A percentile compares a stretch with the other conserved stretches of the same genome.
These are phyloP conservation scores for Mycteria americana DNA, from an alignment of 2,797 vertebrate species.

Conservation along the genomic window DNA sequence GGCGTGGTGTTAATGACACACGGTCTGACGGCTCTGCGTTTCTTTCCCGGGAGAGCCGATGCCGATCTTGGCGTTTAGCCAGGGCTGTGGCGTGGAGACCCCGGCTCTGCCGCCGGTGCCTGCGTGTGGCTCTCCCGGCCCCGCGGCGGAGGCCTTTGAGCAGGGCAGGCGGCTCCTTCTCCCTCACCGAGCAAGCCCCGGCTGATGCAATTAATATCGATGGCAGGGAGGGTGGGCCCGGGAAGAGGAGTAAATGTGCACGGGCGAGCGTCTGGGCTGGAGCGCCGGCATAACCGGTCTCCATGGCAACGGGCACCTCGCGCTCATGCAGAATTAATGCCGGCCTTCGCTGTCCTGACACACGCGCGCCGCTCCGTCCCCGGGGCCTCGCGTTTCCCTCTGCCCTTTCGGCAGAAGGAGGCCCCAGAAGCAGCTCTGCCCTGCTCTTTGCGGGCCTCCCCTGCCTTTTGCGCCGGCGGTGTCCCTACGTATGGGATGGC, in stretches of 20 bases:
- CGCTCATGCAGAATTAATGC: constrained; percentile 85
- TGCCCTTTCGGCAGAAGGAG: not conserved
- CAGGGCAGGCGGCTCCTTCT: not conserved
- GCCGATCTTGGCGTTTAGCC: not conserved
- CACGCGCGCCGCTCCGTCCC: not conserved
- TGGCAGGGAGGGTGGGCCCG: not conserved
- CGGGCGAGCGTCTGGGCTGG: constrained; percentile 66
- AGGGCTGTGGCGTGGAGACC: too few relatives aligned
- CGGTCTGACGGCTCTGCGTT: not conserved
- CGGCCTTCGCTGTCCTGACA: constrained; percentile 70
- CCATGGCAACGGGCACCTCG: constrained; percentile 75
- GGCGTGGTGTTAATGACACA: accelerated
- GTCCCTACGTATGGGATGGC: accelerated
- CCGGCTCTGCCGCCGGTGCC: not conserved
- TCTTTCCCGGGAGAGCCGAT: too few relatives aligned
- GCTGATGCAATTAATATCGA: constrained; percentile 41
- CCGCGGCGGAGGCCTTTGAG: not conserved
- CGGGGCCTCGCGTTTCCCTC: accelerated
- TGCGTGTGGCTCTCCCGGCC: not conserved
- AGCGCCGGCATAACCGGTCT: constrained; percentile 58
- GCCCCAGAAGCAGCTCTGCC: not conserved
- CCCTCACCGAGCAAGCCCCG: not conserved
- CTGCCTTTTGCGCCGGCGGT: accelerated
- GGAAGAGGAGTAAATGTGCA: constrained; percentile 9
- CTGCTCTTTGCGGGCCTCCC: not conserved